Evolutionary conservation across 2,113 vertebrate species (phyloP), one percentile per base, ranked within the genome.

Genomic region (Phaetusa simplex): DNA sequence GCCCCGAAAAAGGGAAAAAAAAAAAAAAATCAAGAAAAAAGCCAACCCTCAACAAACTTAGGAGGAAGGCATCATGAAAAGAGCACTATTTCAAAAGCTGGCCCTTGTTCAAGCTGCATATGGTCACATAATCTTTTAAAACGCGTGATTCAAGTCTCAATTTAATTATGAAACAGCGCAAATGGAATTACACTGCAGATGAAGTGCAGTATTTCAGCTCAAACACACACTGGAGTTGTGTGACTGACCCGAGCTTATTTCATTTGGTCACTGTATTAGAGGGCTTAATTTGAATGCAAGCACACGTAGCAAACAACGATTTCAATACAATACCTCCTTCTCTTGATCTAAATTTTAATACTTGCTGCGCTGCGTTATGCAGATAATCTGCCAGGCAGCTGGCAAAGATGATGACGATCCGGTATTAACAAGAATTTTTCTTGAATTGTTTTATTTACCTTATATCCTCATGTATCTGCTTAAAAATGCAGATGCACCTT

Each of bases 121-220:
- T 99, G 99, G 98, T 98, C 98, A 98, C 98, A 99, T 99, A 99
- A 99, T 99, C 99, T 99, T 99, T 99, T 99, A 99, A 99, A 99
- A 99, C 86, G 98, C 97, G 93, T 97, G 97, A 98, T 98, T 98
- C 98, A 98, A 98, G 98, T 98, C 99, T 98, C 99, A 97, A 99
- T 99, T 99, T 99, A 99, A 99, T 99, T 99, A 99, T 98, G 98
- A 99, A 99, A 99, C 98, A 99, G 99, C 99, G 98, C 98, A 99
- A 99, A 99, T 98, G 98, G 98, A 99, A 99, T 99, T 99, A 99
- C 98, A 98, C 96, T 98, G 98, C 98, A 98, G 98, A 99, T 98
- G 98, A 98, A 99, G 98, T 98, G 98, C 96, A 94, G 94, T 61
- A 93, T 97, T 96, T 95, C 91, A 98, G 98, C 98, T 98, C 97